Base-by-base conservation (phyloP, 2,888 invertebrate genomes). In the Pyrgus malvae region DNA sequence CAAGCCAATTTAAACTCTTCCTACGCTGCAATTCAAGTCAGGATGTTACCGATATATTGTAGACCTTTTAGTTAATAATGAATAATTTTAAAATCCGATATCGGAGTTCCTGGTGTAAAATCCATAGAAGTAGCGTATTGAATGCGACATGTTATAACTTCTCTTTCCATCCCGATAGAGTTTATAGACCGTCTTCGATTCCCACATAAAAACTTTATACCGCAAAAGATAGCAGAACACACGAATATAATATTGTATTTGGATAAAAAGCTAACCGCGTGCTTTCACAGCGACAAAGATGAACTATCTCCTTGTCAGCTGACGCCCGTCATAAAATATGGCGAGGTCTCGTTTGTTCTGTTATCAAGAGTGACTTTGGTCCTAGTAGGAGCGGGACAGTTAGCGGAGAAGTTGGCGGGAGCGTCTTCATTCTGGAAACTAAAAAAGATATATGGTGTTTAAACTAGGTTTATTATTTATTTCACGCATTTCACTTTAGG, bases 221-320 rank as follows among this genome's bases (percentile, higher is more conserved):
- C 12, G 1, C 14, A 38, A 12, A 11, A 14, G 31, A 41, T 21
- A 49, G 6, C 7, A 45, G 23, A 23, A 31, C 19, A 19, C 23
- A 16, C 33, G 35, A 25, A 51, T 35, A 51, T 27, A 51, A 42
- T 12, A 51, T 38, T 37, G 35, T 51, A 37, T 53, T 44, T 38
- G 44, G 38, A 45, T 42, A 50, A 53, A 45, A 44, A 19, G 51
- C 25, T 38, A 45, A 50, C 25, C 35, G 44, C 51, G 37, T 17
- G 29, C 12, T 17, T 42, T 31, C 11, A 3, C 25, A 11, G 17
- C 41, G 51, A 53, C 51, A 38, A 35, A 53, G 51, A 53, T 53
- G 51, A 53, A 53, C 51, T 53, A 53, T 53, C 51, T 53, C 44
- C 51, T 45, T 53, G 51, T 37, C 44, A 53, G 27, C 21, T 45